Percentiles rank a stretch among this genome's conserved stretches.
phyloP scores from a whole-genome alignment of 1,140 invertebrate genomes.

The Cyclina sinensis region DNA sequence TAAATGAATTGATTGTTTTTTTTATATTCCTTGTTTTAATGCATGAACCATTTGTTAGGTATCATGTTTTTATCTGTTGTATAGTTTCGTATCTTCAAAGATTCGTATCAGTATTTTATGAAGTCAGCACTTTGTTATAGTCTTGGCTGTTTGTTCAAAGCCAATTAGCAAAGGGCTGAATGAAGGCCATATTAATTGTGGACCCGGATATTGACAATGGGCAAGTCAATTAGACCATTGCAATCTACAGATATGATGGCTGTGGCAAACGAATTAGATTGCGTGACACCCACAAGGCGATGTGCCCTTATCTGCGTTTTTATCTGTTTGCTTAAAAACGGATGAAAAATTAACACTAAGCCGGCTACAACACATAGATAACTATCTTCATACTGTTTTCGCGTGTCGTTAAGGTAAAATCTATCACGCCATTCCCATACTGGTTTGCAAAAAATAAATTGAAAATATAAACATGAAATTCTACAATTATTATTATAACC shows the following conservation, averaged over 20 bases:
- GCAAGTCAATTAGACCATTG: not conserved
- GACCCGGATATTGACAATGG: not conserved
- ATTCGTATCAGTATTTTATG: not conserved
- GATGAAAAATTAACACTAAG: slow-evolving; percentile 22
- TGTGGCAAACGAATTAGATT: not conserved
- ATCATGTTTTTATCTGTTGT: slow-evolving; percentile 5
- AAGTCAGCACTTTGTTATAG: slow-evolving; percentile 17
- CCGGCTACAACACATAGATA: not conserved
- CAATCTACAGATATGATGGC: not conserved
- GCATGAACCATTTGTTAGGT: not conserved
- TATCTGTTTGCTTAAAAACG: slow-evolving; percentile 3
- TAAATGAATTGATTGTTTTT: too few species aligned
- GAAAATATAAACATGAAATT: too few species aligned
- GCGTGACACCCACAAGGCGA: not conserved
- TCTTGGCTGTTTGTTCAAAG: not conserved
- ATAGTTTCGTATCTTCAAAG: not conserved
- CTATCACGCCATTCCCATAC: not conserved
- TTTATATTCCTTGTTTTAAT: slow-evolving; percentile 2
- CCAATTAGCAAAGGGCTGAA: not conserved
- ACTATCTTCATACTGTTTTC: not conserved
- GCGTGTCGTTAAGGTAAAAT: not conserved
- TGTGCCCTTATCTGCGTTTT: not conserved
- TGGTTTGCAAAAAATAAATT: too few species aligned
- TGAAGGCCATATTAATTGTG: slow-evolving; percentile 15
- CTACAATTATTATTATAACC: too few species aligned